Conservation (phyloP, 2,888 invertebrate species). For the Esperia sulphurella region DNA sequence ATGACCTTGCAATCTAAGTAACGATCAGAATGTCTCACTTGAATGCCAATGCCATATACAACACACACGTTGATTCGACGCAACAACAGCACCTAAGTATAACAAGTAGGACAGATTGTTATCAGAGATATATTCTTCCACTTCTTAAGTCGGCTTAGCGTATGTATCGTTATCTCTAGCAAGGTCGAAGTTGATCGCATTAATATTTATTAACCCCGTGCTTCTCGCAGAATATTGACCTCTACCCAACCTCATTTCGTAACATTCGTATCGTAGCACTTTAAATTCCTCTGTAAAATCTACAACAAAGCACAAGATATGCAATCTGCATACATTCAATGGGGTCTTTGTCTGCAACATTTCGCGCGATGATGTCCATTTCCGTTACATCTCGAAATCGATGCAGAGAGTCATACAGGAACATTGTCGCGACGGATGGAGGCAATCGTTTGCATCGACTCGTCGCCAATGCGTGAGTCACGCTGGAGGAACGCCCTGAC, state of each 20-base stretch:
- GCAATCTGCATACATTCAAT: slow-evolving; percentile 11
- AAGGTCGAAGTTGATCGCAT: no score
- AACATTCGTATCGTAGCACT: neutral
- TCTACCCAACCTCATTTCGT: no score
- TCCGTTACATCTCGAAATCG: slow-evolving; percentile 29
- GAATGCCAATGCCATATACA: slow-evolving; percentile 52
- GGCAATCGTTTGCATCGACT: slow-evolving; percentile 36
- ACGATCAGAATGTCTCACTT: slow-evolving; percentile 54
- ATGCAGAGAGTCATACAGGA: slow-evolving; percentile 40
- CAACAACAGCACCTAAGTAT: neutral
- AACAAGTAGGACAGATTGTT: no score
- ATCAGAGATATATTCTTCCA: no score
- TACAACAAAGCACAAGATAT: neutral
- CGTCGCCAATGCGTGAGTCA: slow-evolving; percentile 57
- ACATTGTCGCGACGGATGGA: slow-evolving; percentile 24
- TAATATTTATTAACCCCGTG: no score
- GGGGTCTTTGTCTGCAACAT: slow-evolving; percentile 15
- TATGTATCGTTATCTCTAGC: no score
- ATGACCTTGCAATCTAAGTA: slow-evolving; percentile 53
- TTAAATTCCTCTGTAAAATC: neutral
- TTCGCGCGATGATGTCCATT: slow-evolving; percentile 29
- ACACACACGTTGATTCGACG: neutral
- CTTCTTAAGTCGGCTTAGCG: no score
- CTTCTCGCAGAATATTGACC: no score
- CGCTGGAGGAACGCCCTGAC: slow-evolving; percentile 56